Evolutionary conservation across 1,140 invertebrate genomes (phyloP).

Genomic region (Pectinophora gossypiella): DNA sequence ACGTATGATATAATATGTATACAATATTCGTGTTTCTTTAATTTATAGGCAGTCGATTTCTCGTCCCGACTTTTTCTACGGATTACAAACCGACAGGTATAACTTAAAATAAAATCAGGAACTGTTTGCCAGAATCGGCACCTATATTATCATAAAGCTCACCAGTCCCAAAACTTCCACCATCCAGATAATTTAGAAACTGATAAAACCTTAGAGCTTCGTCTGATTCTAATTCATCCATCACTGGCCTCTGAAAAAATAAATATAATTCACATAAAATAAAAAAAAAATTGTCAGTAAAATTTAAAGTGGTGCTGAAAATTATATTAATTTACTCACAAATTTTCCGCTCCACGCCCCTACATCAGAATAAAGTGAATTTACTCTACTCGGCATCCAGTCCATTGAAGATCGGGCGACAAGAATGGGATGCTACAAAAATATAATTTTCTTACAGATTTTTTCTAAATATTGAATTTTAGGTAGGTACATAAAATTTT

Average conservation of each 20-base stretch:
- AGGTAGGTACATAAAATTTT: no score
- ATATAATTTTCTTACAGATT: no score
- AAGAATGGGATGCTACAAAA: slow-evolving; percentile 53
- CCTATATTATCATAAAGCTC: no score
- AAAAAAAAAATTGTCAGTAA: neutral
- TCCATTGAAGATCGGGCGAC: slow-evolving; percentile 58
- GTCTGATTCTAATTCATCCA: slow-evolving; percentile 70
- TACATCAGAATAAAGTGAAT: slow-evolving; percentile 65
- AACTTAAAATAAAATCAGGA: no score
- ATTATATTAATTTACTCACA: slow-evolving; percentile 39
- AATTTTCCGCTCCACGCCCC: slow-evolving; percentile 70
- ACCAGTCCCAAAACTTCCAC: slow-evolving; percentile 66
- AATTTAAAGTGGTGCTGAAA: no score
- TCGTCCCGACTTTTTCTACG: no score
- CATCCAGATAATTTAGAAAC: slow-evolving; percentile 67
- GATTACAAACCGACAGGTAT: no score
- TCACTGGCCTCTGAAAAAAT: slow-evolving; percentile 54
- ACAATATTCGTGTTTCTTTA: no score
- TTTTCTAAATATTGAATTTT: no score
- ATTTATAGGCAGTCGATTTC: no score
- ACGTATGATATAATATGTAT: no score
- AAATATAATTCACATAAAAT: neutral
- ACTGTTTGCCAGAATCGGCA: no score
- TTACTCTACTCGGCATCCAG: slow-evolving; percentile 67
- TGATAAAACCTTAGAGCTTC: slow-evolving; percentile 65